These are phyloP conservation scores for Tanytarsus gracilentus DNA, from an alignment of 2,888 invertebrate species.

Conservation along the genomic window DNA sequence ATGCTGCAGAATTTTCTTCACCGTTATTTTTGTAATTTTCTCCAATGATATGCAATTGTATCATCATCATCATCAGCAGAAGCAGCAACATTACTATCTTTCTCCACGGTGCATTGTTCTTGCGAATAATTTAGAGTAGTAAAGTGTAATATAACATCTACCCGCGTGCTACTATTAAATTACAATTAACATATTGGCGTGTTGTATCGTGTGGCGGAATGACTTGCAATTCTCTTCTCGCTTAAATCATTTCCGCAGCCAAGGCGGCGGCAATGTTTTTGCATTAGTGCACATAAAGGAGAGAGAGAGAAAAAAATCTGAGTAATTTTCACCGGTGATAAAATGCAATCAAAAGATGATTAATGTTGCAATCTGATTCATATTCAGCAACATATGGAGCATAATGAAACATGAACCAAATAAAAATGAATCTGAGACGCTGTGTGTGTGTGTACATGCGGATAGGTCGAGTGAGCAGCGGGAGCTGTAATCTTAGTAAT, in stretches of 20 bases:
- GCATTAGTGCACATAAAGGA: too few species aligned
- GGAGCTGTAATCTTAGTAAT: slow-evolving; percentile 13
- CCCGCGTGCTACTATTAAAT: slow-evolving; percentile 28
- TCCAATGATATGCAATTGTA: too few species aligned
- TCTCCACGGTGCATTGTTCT: not conserved
- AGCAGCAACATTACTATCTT: not conserved
- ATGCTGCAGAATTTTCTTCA: too few species aligned
- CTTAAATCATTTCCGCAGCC: not conserved
- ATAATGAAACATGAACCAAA: not conserved
- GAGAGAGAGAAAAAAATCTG: not conserved
- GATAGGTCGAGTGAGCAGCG: not conserved
- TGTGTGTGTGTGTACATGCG: not conserved
- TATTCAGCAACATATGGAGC: not conserved
- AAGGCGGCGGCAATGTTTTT: too few species aligned
- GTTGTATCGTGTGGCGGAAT: not conserved
- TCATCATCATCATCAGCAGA: too few species aligned
- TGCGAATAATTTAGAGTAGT: slow-evolving; percentile 20
- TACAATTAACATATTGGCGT: slow-evolving; percentile 24
- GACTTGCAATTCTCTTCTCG: not conserved
- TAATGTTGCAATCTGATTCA: slow-evolving; percentile 11
- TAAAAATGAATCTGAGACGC: too few species aligned
- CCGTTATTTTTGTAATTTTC: too few species aligned
- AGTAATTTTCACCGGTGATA: slow-evolving; percentile 25
- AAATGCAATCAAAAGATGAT: slow-evolving; percentile 28
- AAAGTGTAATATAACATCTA: slow-evolving; percentile 8